Evolutionary conservation across 2,797 vertebrate species (phyloP).

Genomic region (Atherinosoma microstoma): DNA sequence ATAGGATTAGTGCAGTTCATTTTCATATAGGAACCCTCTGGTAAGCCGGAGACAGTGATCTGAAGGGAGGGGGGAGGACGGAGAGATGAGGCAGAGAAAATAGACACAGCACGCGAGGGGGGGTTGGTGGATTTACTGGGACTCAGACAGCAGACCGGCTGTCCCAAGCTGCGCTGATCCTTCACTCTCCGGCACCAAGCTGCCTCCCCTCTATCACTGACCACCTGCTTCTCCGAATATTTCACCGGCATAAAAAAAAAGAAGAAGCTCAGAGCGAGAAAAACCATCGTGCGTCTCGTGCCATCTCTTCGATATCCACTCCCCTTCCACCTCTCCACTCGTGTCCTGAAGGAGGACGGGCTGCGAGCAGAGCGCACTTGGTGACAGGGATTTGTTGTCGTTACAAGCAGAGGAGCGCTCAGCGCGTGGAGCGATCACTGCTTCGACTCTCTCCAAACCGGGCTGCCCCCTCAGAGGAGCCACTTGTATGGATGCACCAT

Average conservation of each 20-base stretch:
- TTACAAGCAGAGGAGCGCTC: slow-evolving; percentile 60
- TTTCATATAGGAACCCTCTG: slow-evolving; percentile 39
- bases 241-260: slow-evolving; percentile 14
- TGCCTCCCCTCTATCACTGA: slow-evolving; percentile 42
- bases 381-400: slow-evolving; percentile 78
- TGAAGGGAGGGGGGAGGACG: slow-evolving; percentile 48
- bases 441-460: slow-evolving; percentile 32
- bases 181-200: slow-evolving; percentile 60
- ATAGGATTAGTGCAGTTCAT: slow-evolving; percentile 31
- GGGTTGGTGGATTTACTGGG: slow-evolving; percentile 61
- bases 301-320: slow-evolving; percentile 7
- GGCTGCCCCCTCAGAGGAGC: slow-evolving; percentile 48
- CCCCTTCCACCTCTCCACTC: background rate
- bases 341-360: slow-evolving; percentile 36
- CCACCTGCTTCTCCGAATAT: slow-evolving; percentile 75
- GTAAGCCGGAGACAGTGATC: slow-evolving; percentile 48
- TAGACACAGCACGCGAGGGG: slow-evolving; percentile 43
- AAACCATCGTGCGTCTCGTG: background rate
- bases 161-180: slow-evolving; percentile 76
- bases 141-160: slow-evolving; percentile 77
- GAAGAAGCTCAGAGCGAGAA: background rate
- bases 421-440: slow-evolving; percentile 19
- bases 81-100: slow-evolving; percentile 55
- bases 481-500: slow-evolving; percentile 88
- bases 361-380: slow-evolving; percentile 50